A percentile compares a stretch with the other conserved stretches of the same genome.
Conservation (phyloP, 2,797 vertebrate species). For the Aeoliscus strigatus region DNA sequence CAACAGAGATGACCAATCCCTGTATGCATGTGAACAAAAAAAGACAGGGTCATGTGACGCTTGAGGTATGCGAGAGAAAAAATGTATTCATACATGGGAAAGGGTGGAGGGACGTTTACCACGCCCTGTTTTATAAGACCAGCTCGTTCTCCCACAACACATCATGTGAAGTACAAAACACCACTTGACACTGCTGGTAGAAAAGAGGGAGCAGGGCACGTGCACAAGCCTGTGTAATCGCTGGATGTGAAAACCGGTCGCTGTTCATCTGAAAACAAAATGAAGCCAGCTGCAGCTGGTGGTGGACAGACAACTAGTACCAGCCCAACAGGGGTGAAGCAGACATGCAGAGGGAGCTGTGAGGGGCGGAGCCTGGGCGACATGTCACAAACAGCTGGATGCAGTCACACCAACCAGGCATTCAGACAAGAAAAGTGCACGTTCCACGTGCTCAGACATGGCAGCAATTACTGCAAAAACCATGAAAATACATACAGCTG, state of each 20-base stretch:
- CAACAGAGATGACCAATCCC: slow-evolving; percentile 1
- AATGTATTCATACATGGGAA: slow-evolving; percentile 28
- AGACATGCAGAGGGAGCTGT: slow-evolving; percentile 19
- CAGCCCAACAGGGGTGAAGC: slow-evolving; percentile 3
- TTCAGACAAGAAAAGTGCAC: no score
- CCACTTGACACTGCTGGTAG: slow-evolving; percentile 35
- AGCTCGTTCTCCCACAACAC: slow-evolving; percentile 16
- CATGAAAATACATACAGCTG: no score
- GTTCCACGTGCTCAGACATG: slow-evolving; percentile 36
- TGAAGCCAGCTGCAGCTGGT: slow-evolving; percentile 15
- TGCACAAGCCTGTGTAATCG: slow-evolving; percentile 6
- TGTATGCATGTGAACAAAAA: not conserved
- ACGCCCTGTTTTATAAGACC: slow-evolving; percentile 41
- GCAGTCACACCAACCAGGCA: no score
- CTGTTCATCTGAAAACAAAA: slow-evolving; percentile 25
- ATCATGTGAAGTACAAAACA: slow-evolving; percentile 30
- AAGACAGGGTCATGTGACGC: slow-evolving; percentile 10
- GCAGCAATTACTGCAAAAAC: slow-evolving; percentile 45
- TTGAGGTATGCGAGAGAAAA: slow-evolving; percentile 15
- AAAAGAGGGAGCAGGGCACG: slow-evolving; percentile 3
- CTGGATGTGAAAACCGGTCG: slow-evolving; percentile 5
- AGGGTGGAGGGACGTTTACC: slow-evolving; percentile 4
- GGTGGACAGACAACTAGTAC: slow-evolving; percentile 9
- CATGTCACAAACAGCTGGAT: no score
- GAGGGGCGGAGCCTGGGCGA: no score